phyloP scores from a whole-genome alignment of 2,797 vertebrate species.

The Eutrigla gurnardus region DNA sequence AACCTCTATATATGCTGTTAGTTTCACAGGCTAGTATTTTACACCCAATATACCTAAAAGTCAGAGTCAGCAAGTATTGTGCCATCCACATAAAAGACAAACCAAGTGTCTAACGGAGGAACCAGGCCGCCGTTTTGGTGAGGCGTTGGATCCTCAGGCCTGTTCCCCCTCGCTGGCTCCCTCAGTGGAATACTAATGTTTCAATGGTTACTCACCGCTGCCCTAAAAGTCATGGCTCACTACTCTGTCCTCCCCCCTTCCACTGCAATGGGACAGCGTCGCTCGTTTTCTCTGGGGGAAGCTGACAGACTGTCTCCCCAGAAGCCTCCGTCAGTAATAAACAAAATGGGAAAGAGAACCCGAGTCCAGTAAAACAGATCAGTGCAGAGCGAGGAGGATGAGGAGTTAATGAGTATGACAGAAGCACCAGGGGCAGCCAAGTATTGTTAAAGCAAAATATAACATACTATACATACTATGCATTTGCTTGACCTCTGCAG shows the following conservation, averaged over 20 bases:
- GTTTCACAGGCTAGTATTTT: not conserved
- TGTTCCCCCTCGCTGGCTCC: slow-evolving; percentile 56
- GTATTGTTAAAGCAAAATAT: slow-evolving; percentile 7
- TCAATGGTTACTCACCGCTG: slow-evolving; percentile 67
- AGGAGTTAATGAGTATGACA: slow-evolving; percentile 12
- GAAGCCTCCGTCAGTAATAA: slow-evolving; percentile 59
- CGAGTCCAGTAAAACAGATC: slow-evolving; percentile 48
- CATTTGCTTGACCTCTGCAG: not conserved
- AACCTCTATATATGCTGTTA: not conserved
- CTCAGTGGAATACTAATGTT: slow-evolving; percentile 80
- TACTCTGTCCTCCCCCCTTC: slow-evolving; percentile 33
- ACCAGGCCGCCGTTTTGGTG: slow-evolving; percentile 58
- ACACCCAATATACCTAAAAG: slow-evolving; percentile 5
- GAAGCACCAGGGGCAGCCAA: slow-evolving; percentile 9
- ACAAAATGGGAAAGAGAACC: slow-evolving; percentile 63
- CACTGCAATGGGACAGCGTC: slow-evolving; percentile 57
- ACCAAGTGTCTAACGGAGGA: slow-evolving; percentile 39
- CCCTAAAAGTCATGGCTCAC: slow-evolving; percentile 72
- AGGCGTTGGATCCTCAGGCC: slow-evolving; percentile 59
- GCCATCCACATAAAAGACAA: slow-evolving; percentile 31
- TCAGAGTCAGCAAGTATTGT: not conserved
- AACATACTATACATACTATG: not conserved
- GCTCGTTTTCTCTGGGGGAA: slow-evolving; percentile 69
- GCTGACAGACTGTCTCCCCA: slow-evolving; percentile 68
- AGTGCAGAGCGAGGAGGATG: slow-evolving; percentile 26